Evolutionary conservation across 2,113 vertebrate species (phyloP).

Genomic region (Bubalus kerabau): DNA sequence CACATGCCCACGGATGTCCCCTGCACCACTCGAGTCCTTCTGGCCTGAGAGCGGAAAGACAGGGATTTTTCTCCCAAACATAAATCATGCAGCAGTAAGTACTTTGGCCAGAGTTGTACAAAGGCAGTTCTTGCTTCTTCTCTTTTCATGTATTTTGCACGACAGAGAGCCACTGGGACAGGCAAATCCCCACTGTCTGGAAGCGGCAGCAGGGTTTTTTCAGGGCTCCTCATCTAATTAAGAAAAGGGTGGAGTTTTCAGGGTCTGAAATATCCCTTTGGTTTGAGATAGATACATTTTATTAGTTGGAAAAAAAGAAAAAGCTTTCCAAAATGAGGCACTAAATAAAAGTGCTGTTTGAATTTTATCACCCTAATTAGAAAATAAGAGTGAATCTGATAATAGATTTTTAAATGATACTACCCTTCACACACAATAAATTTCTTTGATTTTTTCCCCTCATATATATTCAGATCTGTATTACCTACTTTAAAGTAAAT

Average conservation of each 20-base stretch:
- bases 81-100: conserved; percentile 28
- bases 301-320: neutral
- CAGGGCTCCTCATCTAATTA: neutral
- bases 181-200: neutral
- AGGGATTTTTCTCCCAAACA: neutral
- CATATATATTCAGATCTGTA: conserved; percentile 5
- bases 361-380: conserved; percentile 55
- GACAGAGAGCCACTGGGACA: neutral
- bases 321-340: conserved; percentile 36
- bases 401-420: conserved; percentile 59
- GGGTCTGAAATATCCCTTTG: neutral
- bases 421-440: conserved; percentile 34
- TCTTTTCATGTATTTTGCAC: conserved; percentile 50
- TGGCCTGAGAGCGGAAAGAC: neutral
- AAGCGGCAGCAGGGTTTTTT: neutral
- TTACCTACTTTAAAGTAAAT: conserved; percentile 33
- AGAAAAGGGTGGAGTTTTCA: conserved; percentile 16
- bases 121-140: neutral
- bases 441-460: conserved; percentile 34
- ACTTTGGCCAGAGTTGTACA: neutral
- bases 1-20: accelerated
- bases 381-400: conserved; percentile 59
- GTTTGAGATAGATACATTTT: conserved; percentile 36
- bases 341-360: conserved; percentile 46
- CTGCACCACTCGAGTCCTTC: neutral